Evolutionary conservation across 2,797 vertebrate species (phyloP).

Genomic region (Pseudochaenichthys georgianus): DNA sequence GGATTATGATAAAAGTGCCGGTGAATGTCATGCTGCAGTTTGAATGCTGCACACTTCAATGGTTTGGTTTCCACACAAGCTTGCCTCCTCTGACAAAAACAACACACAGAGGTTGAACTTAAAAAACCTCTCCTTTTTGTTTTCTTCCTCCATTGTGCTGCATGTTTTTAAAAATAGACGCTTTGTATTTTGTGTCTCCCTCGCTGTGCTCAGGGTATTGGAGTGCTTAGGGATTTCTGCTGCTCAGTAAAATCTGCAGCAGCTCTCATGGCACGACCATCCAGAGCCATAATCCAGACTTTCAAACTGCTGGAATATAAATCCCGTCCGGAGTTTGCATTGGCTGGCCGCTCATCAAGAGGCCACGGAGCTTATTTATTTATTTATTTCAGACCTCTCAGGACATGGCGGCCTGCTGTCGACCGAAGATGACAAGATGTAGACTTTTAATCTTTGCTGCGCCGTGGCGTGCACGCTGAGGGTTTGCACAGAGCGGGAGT

Average conservation of each 20-base stretch:
- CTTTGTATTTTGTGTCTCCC: conserved; percentile 41
- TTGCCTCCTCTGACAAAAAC: conserved; percentile 18
- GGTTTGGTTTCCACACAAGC: conserved; percentile 23
- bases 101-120: conserved; percentile 13
- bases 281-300: conserved; percentile 77
- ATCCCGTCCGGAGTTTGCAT: conserved; percentile 62
- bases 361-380: conserved; percentile 61
- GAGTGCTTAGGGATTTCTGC: conserved; percentile 64
- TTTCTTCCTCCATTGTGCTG: conserved; percentile 10
- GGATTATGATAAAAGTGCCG: conserved; percentile 44
- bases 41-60: conserved; percentile 18
- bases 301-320: conserved; percentile 70
- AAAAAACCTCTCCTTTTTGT: conserved; percentile 13
- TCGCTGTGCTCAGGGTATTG: conserved; percentile 41
- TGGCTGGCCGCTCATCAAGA: conserved; percentile 63
- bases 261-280: conserved; percentile 65
- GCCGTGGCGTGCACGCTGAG: neutral
- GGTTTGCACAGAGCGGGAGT: neutral
- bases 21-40: conserved; percentile 27
- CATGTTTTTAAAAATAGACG: conserved; percentile 56
- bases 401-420: conserved; percentile 60
- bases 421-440: conserved; percentile 42
- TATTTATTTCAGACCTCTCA: conserved; percentile 59
- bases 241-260: conserved; percentile 67
- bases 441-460: conserved; percentile 53